phyloP scores from a whole-genome alignment of 2,113 vertebrate species.

The Chamaea fasciata region DNA sequence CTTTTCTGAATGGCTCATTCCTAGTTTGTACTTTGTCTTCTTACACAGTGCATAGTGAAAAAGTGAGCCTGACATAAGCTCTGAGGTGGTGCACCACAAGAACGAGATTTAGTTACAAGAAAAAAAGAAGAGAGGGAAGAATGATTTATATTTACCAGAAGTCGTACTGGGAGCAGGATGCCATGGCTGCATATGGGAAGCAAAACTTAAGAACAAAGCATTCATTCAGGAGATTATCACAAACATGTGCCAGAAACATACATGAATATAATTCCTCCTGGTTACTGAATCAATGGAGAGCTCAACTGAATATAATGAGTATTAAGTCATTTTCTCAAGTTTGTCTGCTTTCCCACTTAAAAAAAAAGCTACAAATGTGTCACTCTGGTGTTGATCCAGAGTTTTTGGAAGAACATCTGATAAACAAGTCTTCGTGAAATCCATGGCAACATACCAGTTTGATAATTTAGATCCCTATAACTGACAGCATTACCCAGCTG shows the following conservation, averaged over 20 bases:
- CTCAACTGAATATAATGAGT: not conserved
- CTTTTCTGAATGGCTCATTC: slow-evolving; percentile 27
- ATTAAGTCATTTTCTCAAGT: slow-evolving; percentile 46
- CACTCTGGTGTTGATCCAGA: slow-evolving; percentile 18
- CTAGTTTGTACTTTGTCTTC: slow-evolving; percentile 12
- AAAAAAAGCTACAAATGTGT: not conserved
- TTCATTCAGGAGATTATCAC: not conserved
- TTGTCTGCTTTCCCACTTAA: slow-evolving; percentile 31
- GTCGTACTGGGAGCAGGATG: not conserved
- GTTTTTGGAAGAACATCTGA: slow-evolving; percentile 24
- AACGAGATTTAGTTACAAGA: not conserved
- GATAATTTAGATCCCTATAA: slow-evolving; percentile 20
- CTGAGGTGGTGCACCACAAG: slow-evolving; percentile 1
- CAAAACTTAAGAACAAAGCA: not conserved
- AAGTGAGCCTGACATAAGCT: slow-evolving; percentile 1
- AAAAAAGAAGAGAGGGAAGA: not conserved
- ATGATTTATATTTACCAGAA: not conserved
- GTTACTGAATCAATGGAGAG: not conserved
- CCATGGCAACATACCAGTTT: slow-evolving; percentile 30
- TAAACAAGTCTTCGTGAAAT: slow-evolving; percentile 4
- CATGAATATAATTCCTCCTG: not conserved
- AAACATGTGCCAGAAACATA: not conserved
- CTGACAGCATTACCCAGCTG: slow-evolving; percentile 28
- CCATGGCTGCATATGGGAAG: not conserved
- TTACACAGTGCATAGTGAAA: slow-evolving; percentile 22